phyloP scores from a whole-genome alignment of 2,797 vertebrate genomes.

The Graptemys geographica region DNA sequence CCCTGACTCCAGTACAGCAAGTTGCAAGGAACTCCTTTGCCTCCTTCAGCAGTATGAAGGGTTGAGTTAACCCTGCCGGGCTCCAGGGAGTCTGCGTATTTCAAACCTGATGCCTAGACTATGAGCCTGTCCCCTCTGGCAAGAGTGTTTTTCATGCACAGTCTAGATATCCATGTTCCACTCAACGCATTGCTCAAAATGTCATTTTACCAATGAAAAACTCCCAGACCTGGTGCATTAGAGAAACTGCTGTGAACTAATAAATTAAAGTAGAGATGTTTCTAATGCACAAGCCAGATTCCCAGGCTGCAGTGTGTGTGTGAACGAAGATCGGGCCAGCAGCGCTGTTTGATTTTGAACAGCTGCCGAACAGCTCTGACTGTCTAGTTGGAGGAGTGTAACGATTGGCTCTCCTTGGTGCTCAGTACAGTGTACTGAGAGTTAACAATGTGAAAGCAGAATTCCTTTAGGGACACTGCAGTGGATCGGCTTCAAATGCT shows the following conservation, averaged over 20 bases:
- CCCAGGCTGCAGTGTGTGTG: too few relatives aligned
- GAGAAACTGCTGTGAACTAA: neutral
- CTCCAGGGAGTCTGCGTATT: too few relatives aligned
- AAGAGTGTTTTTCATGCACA: neutral
- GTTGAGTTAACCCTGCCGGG: too few relatives aligned
- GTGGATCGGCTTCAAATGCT: neutral
- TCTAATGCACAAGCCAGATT: neutral
- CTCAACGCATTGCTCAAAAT: neutral
- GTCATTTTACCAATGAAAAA: neutral
- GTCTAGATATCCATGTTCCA: neutral
- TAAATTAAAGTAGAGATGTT: neutral
- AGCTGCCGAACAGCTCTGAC: neutral
- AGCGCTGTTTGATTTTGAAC: neutral
- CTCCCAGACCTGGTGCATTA: neutral
- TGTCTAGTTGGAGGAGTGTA: too few relatives aligned
- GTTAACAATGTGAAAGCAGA: neutral
- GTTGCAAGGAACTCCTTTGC: too few relatives aligned
- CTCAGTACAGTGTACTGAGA: neutral
- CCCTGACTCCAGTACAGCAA: too few relatives aligned
- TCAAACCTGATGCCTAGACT: too few relatives aligned
- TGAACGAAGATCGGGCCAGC: neutral
- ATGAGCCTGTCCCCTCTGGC: too few relatives aligned
- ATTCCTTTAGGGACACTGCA: neutral
- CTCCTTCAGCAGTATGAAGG: too few relatives aligned
- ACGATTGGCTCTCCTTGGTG: neutral